phyloP scores from a whole-genome alignment of 2,113 vertebrate genomes.

The Elgaria multicarinata region DNA sequence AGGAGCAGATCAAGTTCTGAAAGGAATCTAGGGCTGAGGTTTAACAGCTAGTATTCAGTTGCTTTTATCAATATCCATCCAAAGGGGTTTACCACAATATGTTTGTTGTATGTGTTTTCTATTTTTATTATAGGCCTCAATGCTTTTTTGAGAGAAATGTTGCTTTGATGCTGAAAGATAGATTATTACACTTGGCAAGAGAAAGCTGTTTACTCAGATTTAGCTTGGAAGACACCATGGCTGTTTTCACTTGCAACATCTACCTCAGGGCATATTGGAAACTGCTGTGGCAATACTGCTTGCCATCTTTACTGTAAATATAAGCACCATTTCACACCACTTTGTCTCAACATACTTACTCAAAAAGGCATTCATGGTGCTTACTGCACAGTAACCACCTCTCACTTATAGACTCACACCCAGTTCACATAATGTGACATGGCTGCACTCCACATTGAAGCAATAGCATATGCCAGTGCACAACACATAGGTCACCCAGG shows the following conservation, averaged over 20 bases:
- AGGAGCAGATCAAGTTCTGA: constrained; percentile 16
- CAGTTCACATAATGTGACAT: not conserved
- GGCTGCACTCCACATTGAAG: not conserved
- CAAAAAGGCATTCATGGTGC: not conserved
- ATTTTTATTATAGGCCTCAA: constrained; percentile 25
- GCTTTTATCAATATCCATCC: constrained; percentile 40
- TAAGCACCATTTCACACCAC: not conserved
- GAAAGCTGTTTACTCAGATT: constrained; percentile 18
- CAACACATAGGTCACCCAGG: not conserved
- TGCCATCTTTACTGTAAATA: constrained; percentile 7
- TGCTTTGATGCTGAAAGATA: constrained; percentile 34
- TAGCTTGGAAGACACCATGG: constrained; percentile 20
- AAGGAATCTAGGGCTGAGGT: constrained; percentile 16
- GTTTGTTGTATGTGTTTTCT: constrained; percentile 29
- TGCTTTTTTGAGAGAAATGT: constrained; percentile 10
- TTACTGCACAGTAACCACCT: not conserved
- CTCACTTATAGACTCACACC: not conserved
- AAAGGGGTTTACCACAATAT: constrained; percentile 34
- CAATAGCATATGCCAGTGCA: not conserved
- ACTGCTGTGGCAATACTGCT: constrained; percentile 1
- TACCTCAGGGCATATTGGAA: constrained; percentile 17
- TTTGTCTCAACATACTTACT: not conserved
- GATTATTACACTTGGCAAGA: constrained; percentile 36
- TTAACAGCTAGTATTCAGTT: constrained; percentile 20
- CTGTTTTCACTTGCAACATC: constrained; percentile 15